Conservation (phyloP, 2,113 vertebrate species). For the Cyrtonyx montezumae region DNA sequence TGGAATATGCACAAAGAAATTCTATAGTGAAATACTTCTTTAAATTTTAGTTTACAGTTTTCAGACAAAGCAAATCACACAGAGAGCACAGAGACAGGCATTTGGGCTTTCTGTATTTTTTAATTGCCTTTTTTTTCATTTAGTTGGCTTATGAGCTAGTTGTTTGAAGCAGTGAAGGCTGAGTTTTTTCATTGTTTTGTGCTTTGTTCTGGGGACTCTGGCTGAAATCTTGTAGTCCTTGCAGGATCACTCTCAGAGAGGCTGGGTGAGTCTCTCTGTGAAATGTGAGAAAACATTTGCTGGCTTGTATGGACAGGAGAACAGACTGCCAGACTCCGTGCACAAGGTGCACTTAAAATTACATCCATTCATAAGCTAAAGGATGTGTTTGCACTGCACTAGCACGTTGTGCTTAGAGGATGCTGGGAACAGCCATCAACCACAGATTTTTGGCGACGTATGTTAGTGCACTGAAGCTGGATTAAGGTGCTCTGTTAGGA, state of each 20-base stretch:
- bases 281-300: neutral
- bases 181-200: neutral
- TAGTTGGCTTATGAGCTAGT: neutral
- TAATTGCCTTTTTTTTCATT: conserved; percentile 3
- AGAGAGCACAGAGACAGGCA: neutral
- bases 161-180: neutral
- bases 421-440: neutral
- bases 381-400: neutral
- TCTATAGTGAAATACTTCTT: neutral
- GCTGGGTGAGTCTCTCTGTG: neutral
- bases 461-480: neutral
- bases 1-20: neutral
- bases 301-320: neutral
- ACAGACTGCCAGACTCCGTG: neutral
- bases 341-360: conserved; percentile 27
- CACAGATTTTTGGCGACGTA: neutral
- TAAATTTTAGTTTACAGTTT: neutral
- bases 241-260: neutral
- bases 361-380: neutral
- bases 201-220: neutral
- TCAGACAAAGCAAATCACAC: neutral
- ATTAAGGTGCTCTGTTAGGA: neutral
- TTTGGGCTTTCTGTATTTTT: conserved; percentile 2
- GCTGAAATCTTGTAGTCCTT: neutral
- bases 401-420: neutral